Conservation (phyloP, 2,888 invertebrate genomes). For the Callosobruchus maculatus region DNA sequence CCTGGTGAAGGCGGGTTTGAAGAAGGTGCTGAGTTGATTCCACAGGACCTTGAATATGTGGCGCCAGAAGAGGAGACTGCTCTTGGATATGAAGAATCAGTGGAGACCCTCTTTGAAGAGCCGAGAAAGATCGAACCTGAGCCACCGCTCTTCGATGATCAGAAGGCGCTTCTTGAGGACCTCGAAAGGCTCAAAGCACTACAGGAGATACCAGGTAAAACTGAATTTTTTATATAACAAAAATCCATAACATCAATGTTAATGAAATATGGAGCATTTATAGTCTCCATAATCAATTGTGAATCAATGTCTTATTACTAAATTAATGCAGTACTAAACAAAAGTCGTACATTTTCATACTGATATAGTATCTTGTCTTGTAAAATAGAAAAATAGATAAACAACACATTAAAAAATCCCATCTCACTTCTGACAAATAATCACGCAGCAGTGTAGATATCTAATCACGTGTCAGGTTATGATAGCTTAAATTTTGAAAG, state of each 20-base stretch:
- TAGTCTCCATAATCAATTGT: no score
- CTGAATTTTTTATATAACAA: neutral
- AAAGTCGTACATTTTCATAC: no score
- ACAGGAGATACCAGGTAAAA: conserved; percentile 1
- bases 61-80: conserved; percentile 5
- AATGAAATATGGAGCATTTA: conserved; percentile 1
- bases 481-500: no score
- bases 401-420: no score
- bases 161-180: conserved; percentile 26
- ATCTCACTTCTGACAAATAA: no score
- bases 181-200: conserved; percentile 26
- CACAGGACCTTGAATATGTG: neutral
- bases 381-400: no score
- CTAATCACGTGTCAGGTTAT: no score
- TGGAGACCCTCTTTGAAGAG: conserved; percentile 27
- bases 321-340: no score
- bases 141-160: conserved; percentile 17
- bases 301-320: no score
- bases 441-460: no score
- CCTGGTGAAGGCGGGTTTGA: conserved; percentile 7
- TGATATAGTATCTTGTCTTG: no score
- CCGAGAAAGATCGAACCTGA: conserved; percentile 19
- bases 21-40: neutral
- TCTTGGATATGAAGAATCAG: conserved; percentile 18
- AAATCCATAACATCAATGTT: no score